Conservation (phyloP, 1,140 invertebrate species). For the Drosophila willistoni region DNA sequence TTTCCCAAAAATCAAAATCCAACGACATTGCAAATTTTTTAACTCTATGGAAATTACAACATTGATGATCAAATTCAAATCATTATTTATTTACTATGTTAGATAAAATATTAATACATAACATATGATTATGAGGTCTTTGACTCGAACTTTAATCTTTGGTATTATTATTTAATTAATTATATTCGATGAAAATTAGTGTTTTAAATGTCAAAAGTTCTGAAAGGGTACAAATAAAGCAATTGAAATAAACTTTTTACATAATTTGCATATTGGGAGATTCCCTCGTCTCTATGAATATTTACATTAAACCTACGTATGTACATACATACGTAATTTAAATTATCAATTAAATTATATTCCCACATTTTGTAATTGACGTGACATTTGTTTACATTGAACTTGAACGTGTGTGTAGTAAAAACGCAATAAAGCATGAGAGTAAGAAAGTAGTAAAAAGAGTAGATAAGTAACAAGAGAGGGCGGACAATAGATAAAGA, state of each 20-base stretch:
- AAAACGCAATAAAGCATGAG: neutral
- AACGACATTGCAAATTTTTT: too few relatives aligned
- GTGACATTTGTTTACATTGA: slow-evolving; percentile 41
- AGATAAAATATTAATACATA: too few relatives aligned
- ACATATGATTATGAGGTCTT: too few relatives aligned
- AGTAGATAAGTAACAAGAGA: neutral
- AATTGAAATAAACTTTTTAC: neutral
- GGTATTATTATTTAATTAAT: too few relatives aligned
- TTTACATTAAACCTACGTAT: slow-evolving; percentile 13
- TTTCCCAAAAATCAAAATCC: too few relatives aligned
- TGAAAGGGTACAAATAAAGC: neutral
- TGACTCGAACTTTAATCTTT: too few relatives aligned
- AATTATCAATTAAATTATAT: slow-evolving; percentile 36
- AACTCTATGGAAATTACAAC: too few relatives aligned
- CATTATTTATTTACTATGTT: too few relatives aligned
- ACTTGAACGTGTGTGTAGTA: slow-evolving; percentile 36
- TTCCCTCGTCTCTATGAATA: neutral
- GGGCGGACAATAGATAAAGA: neutral
- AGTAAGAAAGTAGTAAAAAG: neutral
- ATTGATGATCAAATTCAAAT: too few relatives aligned
- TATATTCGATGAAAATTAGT: too few relatives aligned
- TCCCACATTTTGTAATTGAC: slow-evolving; percentile 31
- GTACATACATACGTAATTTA: slow-evolving; percentile 31
- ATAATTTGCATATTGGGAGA: neutral
- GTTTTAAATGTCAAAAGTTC: neutral